Evolutionary conservation across 2,113 vertebrate species (phyloP).

Genomic region (Gymnocephalus cernua): DNA sequence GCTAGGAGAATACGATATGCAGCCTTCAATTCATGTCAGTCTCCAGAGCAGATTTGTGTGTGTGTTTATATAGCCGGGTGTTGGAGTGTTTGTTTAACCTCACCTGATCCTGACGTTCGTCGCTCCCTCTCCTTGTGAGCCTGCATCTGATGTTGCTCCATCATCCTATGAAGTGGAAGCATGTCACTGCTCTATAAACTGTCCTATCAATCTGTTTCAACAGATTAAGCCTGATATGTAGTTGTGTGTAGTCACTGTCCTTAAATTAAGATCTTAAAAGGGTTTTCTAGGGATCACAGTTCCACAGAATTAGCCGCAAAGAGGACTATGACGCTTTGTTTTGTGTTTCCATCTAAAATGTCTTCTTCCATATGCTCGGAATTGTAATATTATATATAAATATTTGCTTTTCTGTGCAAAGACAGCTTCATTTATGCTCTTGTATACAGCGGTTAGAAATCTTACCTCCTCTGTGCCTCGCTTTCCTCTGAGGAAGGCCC

Average conservation of each 20-base stretch:
- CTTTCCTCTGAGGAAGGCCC: slow-evolving; percentile 94
- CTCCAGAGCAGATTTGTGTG: slow-evolving; percentile 20
- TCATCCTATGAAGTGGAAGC: slow-evolving; percentile 86
- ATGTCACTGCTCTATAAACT: slow-evolving; percentile 27
- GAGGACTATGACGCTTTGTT: neutral
- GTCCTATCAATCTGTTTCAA: neutral
- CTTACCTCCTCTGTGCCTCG: slow-evolving; percentile 95
- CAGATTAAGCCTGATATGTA: neutral
- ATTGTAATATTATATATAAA: neutral
- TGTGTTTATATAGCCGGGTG: slow-evolving; percentile 45
- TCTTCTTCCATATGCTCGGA: neutral
- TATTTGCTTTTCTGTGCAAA: neutral
- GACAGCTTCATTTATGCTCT: neutral
- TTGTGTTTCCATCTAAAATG: neutral
- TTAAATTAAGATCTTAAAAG: neutral
- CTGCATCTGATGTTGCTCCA: slow-evolving; percentile 95
- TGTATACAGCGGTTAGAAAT: neutral
- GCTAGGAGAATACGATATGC: slow-evolving; percentile 21
- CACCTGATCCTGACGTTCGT: slow-evolving; percentile 90
- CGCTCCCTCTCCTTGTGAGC: slow-evolving; percentile 92
- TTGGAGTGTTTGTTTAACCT: slow-evolving; percentile 62
- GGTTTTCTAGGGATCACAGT: neutral
- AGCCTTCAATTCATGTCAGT: slow-evolving; percentile 15
- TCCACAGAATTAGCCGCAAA: neutral
- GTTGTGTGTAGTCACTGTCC: neutral